Evolutionary conservation across 2,113 vertebrate genomes (phyloP).

Genomic region (Tyto alba): DNA sequence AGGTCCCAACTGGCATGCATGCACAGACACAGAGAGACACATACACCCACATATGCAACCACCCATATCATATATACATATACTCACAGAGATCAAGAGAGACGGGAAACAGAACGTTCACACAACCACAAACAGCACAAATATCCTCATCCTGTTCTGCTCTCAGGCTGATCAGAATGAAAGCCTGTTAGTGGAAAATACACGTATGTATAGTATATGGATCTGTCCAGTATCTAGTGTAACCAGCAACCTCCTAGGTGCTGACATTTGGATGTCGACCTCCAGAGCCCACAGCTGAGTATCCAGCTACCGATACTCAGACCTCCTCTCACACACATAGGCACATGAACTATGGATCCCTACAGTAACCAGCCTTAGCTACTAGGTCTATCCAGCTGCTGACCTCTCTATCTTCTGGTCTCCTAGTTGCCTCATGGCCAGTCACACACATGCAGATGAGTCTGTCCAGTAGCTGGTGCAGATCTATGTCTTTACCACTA

Average conservation of each 20-base stretch:
- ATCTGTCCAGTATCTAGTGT: background rate
- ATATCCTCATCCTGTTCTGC: background rate
- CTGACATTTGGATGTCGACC: background rate
- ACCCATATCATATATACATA: no score
- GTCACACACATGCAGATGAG: no score
- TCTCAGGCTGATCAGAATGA: background rate
- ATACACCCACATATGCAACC: background rate
- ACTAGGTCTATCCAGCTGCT: background rate
- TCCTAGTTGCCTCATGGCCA: background rate
- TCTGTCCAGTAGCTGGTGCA: background rate
- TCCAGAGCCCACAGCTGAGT: accelerated
- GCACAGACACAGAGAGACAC: background rate
- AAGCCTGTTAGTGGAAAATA: background rate
- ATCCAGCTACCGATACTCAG: background rate
- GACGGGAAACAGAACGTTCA: background rate
- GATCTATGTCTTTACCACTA: background rate
- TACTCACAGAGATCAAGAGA: no score
- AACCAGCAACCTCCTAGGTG: background rate
- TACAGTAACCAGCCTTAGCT: background rate
- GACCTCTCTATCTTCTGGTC: background rate
- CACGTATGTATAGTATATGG: accelerated
- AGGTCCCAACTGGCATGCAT: no score
- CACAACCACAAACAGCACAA: background rate
- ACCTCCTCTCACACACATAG: background rate
- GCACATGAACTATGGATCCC: background rate